Conservation (phyloP, 2,113 vertebrate genomes). For the Odobenus rosmarus region DNA sequence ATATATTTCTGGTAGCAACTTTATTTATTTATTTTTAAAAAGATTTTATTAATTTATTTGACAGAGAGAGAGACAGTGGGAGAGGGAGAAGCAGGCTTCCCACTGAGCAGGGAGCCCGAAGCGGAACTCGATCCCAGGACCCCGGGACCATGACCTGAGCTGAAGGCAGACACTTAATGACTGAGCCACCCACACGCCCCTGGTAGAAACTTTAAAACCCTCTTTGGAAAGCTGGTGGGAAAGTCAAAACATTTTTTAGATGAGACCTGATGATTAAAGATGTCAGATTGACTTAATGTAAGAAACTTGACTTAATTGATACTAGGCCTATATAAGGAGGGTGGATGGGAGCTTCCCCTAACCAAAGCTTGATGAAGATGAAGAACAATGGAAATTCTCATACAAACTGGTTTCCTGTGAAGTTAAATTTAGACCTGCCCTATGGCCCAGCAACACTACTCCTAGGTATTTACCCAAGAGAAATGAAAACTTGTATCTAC, state of each 20-base stretch:
- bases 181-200: too few species aligned
- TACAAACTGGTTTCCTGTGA: not conserved
- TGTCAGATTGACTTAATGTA: not conserved
- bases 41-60: too few species aligned
- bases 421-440: not conserved
- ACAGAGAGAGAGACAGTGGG: too few species aligned
- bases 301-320: conserved; percentile 25
- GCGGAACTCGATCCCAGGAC: too few species aligned
- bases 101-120: too few species aligned
- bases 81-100: too few species aligned
- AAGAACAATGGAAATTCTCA: not conserved
- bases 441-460: not conserved
- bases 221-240: conserved; percentile 34
- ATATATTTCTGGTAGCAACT: not conserved
- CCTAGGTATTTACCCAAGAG: not conserved
- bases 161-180: too few species aligned
- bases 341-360: not conserved
- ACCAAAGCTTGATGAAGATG: not conserved
- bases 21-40: not conserved
- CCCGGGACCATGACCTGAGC: too few species aligned
- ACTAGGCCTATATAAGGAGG: not conserved
- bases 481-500: not conserved
- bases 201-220: not conserved
- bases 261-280: not conserved
- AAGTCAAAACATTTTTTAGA: not conserved